Base-by-base conservation (phyloP, 1,140 invertebrate genomes). In the Prorops nasuta region DNA sequence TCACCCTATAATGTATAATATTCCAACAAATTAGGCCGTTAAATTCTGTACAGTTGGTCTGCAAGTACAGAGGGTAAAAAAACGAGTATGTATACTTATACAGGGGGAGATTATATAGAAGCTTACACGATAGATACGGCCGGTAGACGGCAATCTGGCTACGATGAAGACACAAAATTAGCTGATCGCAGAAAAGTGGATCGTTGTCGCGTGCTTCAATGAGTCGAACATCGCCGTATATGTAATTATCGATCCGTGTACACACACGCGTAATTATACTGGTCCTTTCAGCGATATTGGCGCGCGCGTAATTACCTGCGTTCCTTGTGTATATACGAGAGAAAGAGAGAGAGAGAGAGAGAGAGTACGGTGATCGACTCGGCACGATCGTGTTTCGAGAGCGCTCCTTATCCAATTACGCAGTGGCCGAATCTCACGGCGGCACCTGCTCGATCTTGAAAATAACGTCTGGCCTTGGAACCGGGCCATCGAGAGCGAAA, bases 231-330 rank as follows among this genome's bases (percentile, higher is more conserved):
- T 28, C 24, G 24, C 24, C 10, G 24, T 10, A 4, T 9, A 18
- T 15, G 45, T 53, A 56, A 56, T 47, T 47, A 38, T 19, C 20
- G 39, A 44, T 43, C 18, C 34, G 40, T 32, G 24, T 53, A 49
- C 32, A 53, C 22, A 28, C 24, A 28, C 24, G 24, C 24, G 24
- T 28, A 28, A 28, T 28, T 28, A 10, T 4, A 4, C 24, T 4
- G 10, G 4, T 28, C 24, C 24, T 28, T 10, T 10, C 24, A 10
- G 24, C 10, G 4, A 28, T 28, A 28, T 28, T 10, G 24, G 4
- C 24, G 24, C 24, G 24, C 24, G 24, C 24, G 10, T 28, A 28
- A 28, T 28, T 28, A 28, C 24, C n/a, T n/a, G n/a, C 4, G 24
- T 28, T 28, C 10, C 24, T 4, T 28, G 24, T 28, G 10, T 10